These are phyloP conservation scores for Machimus rusticus DNA, from an alignment of 2,888 invertebrate species.

Conservation along the genomic window DNA sequence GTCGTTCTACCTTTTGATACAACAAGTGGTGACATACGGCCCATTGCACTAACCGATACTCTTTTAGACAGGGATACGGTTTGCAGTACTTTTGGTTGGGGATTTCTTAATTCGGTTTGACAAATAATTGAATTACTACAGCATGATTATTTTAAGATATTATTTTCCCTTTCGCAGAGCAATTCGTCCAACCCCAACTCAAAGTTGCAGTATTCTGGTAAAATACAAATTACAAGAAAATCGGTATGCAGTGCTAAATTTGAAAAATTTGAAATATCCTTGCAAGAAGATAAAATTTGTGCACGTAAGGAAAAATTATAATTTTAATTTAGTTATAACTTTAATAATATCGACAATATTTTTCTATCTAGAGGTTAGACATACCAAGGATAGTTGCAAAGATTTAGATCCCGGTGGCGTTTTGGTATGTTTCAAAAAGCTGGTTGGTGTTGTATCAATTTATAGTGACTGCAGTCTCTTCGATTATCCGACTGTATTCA, in stretches of 20 bases:
- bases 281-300: constrained; percentile 6
- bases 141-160: not conserved
- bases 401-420: constrained; percentile 7
- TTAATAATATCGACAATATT: not conserved
- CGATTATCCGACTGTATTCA: constrained; percentile 14
- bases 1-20: constrained; percentile 19
- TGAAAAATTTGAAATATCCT: constrained; percentile 9
- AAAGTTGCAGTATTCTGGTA: not conserved
- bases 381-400: not conserved
- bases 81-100: constrained; percentile 14
- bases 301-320: not conserved
- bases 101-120: not conserved
- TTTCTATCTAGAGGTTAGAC: not conserved
- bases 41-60: not conserved
- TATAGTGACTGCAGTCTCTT: not conserved
- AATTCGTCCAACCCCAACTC: not conserved
- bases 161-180: not conserved
- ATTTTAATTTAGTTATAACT: not conserved
- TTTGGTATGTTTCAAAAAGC: constrained; percentile 18
- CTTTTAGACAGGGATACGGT: not conserved
- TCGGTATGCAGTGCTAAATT: not conserved
- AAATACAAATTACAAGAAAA: not conserved
- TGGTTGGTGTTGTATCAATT: constrained; percentile 8
- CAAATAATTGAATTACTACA: not conserved
- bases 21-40: constrained; percentile 14